A percentile compares a stretch with the other conserved stretches of the same genome.
phyloP scores from a whole-genome alignment of 2,888 invertebrate genomes.

The Dorcus hopei region DNA sequence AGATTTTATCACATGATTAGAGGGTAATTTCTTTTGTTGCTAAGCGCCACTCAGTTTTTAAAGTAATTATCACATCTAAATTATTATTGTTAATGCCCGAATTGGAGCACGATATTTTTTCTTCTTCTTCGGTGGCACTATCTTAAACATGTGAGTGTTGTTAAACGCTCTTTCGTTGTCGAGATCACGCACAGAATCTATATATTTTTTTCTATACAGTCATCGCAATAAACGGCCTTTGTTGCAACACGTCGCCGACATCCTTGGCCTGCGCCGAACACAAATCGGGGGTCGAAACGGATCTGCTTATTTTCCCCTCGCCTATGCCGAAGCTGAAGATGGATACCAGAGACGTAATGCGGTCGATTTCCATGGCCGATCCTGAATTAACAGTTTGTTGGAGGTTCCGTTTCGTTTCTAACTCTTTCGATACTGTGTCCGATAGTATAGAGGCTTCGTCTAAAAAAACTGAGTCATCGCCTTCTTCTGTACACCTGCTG shows the following conservation, averaged over 20 bases:
- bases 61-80: neutral
- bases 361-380: conserved; percentile 56
- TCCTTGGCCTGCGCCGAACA: conserved; percentile 57
- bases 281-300: conserved; percentile 54
- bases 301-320: conserved; percentile 45
- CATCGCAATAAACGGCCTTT: conserved; percentile 55
- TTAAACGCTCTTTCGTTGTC: conserved; percentile 1
- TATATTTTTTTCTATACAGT: conserved; percentile 47
- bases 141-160: neutral
- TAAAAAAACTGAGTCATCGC: conserved; percentile 48
- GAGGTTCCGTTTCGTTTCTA: conserved; percentile 26
- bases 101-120: neutral
- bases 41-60: neutral
- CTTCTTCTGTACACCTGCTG: conserved; percentile 25
- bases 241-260: conserved; percentile 45
- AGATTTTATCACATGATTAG: too few relatives aligned
- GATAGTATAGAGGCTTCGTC: conserved; percentile 49
- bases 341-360: conserved; percentile 58
- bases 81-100: neutral
- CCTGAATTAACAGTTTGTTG: conserved; percentile 24
- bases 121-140: neutral
- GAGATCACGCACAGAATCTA: conserved; percentile 10
- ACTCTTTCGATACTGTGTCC: conserved; percentile 40
- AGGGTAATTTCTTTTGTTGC: too few relatives aligned
- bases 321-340: conserved; percentile 57